Evolutionary conservation across 2,888 invertebrate genomes (phyloP).

Genomic region (Caenorhabditis drosophilae): DNA sequence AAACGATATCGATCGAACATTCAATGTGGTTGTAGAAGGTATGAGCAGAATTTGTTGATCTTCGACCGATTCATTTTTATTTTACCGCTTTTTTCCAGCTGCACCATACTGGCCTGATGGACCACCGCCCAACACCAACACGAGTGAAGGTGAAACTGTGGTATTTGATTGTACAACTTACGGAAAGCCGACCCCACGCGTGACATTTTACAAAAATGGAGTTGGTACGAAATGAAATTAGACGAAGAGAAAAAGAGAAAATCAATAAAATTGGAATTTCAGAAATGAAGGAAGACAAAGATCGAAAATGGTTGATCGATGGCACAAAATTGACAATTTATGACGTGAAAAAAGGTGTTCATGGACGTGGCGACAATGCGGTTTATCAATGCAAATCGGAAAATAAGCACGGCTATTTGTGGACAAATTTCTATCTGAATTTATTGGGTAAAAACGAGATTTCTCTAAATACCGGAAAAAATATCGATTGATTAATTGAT

Average conservation of each 20-base stretch:
- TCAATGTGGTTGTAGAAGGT: constrained; percentile 71
- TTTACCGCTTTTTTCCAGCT: no score
- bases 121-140: constrained; percentile 86
- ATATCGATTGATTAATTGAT: neutral
- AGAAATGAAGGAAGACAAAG: constrained; percentile 51
- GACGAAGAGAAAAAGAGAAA: neutral
- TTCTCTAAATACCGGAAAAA: no score
- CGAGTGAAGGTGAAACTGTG: constrained; percentile 89
- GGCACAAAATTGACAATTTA: constrained; percentile 64
- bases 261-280: constrained; percentile 5
- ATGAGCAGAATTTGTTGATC: no score
- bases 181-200: constrained; percentile 87
- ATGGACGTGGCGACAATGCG: constrained; percentile 79
- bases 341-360: constrained; percentile 65
- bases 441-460: constrained; percentile 84
- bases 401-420: constrained; percentile 93
- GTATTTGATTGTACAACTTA: constrained; percentile 86
- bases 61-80: no score
- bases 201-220: constrained; percentile 74
- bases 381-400: constrained; percentile 99
- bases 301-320: constrained; percentile 60
- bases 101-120: constrained; percentile 81
- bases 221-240: constrained; percentile 55
- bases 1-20: constrained; percentile 69
- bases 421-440: constrained; percentile 95